These are phyloP conservation scores for Thalpophila matura DNA, from an alignment of 2,888 invertebrate species.

Conservation along the genomic window DNA sequence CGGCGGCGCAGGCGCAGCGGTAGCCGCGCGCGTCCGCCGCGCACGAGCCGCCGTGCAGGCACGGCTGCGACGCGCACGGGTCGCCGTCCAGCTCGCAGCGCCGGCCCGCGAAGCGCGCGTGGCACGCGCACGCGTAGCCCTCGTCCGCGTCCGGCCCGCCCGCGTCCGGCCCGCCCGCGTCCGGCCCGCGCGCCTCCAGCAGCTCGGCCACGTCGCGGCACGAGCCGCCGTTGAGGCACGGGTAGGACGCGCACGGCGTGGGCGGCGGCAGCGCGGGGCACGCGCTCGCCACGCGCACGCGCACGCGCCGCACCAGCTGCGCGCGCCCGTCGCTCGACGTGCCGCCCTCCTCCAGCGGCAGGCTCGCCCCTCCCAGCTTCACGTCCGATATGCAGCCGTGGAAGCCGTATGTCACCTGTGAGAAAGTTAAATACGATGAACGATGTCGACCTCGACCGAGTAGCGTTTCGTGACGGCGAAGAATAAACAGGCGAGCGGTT, in stretches of 20 bases:
- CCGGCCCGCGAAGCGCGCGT: conserved; percentile 93
- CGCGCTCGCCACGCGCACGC: conserved; percentile 71
- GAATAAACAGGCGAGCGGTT: neutral
- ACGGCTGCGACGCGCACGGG: conserved; percentile 97
- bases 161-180: conserved; percentile 73
- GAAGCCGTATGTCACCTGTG: conserved; percentile 95
- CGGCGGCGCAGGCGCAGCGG: conserved; percentile 94
- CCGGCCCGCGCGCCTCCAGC: conserved; percentile 74
- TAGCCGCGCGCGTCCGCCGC: conserved; percentile 89
- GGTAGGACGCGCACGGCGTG: conserved; percentile 80
- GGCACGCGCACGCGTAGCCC: conserved; percentile 95
- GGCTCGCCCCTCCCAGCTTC: conserved; percentile 93
- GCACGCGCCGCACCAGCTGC: conserved; percentile 79
- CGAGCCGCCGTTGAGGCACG: conserved; percentile 89
- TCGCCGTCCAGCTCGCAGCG: conserved; percentile 96
- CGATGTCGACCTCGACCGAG: neutral
- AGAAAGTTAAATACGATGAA: neutral
- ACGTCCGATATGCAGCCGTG: conserved; percentile 98
- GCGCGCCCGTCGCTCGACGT: conserved; percentile 78
- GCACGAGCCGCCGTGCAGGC: conserved; percentile 95
- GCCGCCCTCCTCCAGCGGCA: conserved; percentile 92
- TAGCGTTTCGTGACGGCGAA: neutral
- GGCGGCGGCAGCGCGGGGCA: conserved; percentile 80
- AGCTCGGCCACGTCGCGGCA: conserved; percentile 88
- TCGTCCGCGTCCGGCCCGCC: conserved; percentile 77